Conservation (phyloP, 2,113 vertebrate species). For the Polypterus senegalus region DNA sequence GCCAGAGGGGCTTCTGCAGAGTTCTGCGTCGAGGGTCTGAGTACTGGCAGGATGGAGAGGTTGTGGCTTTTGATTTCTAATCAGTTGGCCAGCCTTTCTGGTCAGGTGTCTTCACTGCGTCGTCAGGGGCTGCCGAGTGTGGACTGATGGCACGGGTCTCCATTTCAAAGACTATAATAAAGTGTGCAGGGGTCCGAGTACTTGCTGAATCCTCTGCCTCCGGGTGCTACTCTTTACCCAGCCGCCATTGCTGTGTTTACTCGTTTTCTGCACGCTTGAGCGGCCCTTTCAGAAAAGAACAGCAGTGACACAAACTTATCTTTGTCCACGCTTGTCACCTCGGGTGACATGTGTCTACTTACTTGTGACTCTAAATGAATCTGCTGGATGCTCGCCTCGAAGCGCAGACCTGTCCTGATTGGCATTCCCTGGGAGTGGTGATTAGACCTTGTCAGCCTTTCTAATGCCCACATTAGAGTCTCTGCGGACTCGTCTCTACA, state of each 20-base stretch:
- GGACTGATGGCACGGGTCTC: too few species aligned
- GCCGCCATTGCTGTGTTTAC: background rate
- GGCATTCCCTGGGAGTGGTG: constrained; percentile 17
- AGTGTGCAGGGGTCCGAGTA: too few species aligned
- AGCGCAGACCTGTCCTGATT: constrained; percentile 1
- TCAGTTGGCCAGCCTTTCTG: too few species aligned
- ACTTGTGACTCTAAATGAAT: constrained; percentile 3
- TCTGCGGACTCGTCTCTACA: constrained; percentile 16
- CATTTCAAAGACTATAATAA: too few species aligned
- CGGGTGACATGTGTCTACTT: background rate
- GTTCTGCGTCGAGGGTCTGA: too few species aligned
- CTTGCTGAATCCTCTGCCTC: too few species aligned
- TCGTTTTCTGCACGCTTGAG: background rate
- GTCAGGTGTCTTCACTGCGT: too few species aligned
- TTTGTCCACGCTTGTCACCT: background rate
- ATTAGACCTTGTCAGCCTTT: constrained; percentile 23
- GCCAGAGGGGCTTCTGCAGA: too few species aligned
- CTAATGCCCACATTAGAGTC: constrained; percentile 28
- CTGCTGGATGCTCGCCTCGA: constrained; percentile 1
- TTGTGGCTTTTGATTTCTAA: too few species aligned
- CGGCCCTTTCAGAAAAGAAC: background rate
- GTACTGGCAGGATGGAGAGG: too few species aligned
- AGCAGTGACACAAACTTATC: background rate
- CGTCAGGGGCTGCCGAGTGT: too few species aligned
- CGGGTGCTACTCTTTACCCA: too few species aligned